A percentile compares a stretch with the other conserved stretches of the same genome.
Evolutionary conservation across 2,888 invertebrate species (phyloP).

Genomic region (Brenthis hecate): DNA sequence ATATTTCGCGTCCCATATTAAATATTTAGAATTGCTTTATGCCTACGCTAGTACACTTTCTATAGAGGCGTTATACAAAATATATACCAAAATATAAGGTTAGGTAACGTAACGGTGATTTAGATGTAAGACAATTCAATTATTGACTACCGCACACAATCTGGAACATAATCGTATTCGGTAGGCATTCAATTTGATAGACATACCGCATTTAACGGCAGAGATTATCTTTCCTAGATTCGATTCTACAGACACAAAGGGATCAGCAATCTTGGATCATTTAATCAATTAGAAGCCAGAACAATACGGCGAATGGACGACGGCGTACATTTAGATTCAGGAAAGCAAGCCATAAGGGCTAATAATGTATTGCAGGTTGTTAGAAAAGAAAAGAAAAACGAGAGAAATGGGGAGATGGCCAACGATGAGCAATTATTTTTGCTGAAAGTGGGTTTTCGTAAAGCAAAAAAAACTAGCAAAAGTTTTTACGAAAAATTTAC

Average conservation of each 20-base stretch:
- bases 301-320: conserved; percentile 26
- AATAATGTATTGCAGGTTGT: conserved; percentile 14
- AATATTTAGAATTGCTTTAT: conserved; percentile 12
- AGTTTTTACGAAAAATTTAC: too few relatives aligned
- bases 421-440: neutral
- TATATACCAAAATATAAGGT: conserved; percentile 13
- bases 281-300: conserved; percentile 37
- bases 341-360: conserved; percentile 17
- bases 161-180: conserved; percentile 16
- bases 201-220: conserved; percentile 26
- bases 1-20: conserved; percentile 13
- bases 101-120: neutral
- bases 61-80: conserved; percentile 12
- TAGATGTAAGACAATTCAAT: conserved; percentile 16
- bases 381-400: conserved; percentile 22
- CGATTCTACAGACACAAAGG: conserved; percentile 34
- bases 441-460: too few relatives aligned
- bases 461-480: too few relatives aligned
- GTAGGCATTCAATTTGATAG: conserved; percentile 17
- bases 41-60: neutral
- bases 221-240: conserved; percentile 29
- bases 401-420: conserved; percentile 1
- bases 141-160: conserved; percentile 9
- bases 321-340: conserved; percentile 19
- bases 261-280: conserved; percentile 35